Evolutionary conservation across 2,797 vertebrate genomes (phyloP), one percentile per base, ranked within the genome.

Genomic region (Hippopotamyrus pictus): DNA sequence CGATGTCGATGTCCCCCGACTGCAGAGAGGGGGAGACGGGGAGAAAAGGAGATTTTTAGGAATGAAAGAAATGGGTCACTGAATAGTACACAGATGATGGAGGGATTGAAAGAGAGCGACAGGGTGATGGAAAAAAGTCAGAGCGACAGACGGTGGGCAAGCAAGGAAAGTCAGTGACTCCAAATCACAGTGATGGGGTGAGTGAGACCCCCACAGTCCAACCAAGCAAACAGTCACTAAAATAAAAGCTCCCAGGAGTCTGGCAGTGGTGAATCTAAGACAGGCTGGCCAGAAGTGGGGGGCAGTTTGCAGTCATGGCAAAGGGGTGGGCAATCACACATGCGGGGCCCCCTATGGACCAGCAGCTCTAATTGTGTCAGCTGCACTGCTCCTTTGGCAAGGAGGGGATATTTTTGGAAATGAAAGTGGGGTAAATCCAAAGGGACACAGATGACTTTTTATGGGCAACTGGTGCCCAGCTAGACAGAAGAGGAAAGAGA

Each of bases 1-100:
- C 94, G 90, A 99, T 98, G 95, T 99, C 98, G 89, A 99, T 99
- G 92, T 99, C 99, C 90, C 99, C 99, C 9, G 98, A 98, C 99
- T 99, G 93, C 89, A 91, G 89, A 87, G 50, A 88, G 79, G 46
- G 90, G 91, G 88, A 83, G 41, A 86, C 0, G 14, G 7, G 5
- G 33, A 79, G 50, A 57, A 50, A 79, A 94, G 62, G 44, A 50
- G 76, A 73, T 73, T 73, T 12, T 73, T 33, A 73, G 29, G 14
- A 37, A 33, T 73, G 65, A 73, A 73, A 37, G 12, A 73, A 73
- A 73, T 6, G 29, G 65, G 65, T 37, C 5, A 8, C 12, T n/a
- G 48, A 73, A 69, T 9, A 2, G 50, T 29, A 57, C 50, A 33
- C 19, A 57, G 48, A 37, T 12, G 17, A 7, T 22, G 41, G 83